Conservation (phyloP, 2,797 vertebrate genomes). For the Pseudochirops cupreus region DNA sequence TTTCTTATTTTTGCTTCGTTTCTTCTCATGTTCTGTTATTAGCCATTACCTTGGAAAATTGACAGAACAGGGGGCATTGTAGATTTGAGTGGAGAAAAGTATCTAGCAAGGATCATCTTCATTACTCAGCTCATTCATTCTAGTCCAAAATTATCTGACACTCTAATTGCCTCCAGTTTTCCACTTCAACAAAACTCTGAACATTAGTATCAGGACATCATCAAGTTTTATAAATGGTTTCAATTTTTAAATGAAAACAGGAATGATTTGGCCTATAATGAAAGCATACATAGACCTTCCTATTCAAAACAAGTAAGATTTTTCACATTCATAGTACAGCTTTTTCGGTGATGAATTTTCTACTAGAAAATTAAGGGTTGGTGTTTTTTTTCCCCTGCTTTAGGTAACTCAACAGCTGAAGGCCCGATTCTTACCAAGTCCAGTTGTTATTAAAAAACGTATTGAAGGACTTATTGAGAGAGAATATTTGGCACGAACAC, state of each 20-base stretch:
- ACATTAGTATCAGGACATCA: background rate
- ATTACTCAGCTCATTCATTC: background rate
- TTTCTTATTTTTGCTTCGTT: background rate
- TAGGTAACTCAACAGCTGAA: slow-evolving; percentile 99
- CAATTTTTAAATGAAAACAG: slow-evolving; percentile 48
- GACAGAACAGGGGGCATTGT: background rate
- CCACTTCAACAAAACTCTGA: background rate
- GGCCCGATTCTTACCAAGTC: slow-evolving; percentile 97
- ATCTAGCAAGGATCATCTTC: background rate
- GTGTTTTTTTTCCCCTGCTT: slow-evolving; percentile 72
- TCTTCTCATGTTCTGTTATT: background rate
- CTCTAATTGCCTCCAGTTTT: background rate
- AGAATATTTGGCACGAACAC: slow-evolving; percentile 99
- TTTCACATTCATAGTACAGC: slow-evolving; percentile 13
- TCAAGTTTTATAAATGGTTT: background rate
- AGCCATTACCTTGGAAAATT: background rate
- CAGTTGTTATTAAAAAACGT: slow-evolving; percentile 99
- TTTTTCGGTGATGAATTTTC: slow-evolving; percentile 2
- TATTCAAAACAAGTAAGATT: slow-evolving; percentile 13
- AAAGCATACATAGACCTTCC: slow-evolving; percentile 2
- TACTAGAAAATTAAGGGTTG: slow-evolving; percentile 31
- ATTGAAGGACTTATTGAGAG: slow-evolving; percentile 99
- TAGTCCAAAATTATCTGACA: background rate
- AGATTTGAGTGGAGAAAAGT: background rate
- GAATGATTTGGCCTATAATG: background rate